These are phyloP conservation scores for Anguilla megastoma DNA, from an alignment of 2,797 vertebrate genomes.

Conservation along the genomic window DNA sequence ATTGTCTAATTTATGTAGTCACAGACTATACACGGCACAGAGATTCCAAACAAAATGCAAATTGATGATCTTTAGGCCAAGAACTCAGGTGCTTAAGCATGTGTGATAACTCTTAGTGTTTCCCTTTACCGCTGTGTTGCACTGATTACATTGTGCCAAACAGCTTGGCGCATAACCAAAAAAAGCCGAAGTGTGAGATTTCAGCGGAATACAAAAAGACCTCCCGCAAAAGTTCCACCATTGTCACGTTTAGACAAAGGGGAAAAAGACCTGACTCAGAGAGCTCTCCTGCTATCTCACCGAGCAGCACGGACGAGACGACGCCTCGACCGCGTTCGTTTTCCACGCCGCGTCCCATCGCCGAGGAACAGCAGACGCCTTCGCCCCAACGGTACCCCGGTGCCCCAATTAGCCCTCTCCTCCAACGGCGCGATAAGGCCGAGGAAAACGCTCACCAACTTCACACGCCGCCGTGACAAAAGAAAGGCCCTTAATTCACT, in stretches of 20 bases:
- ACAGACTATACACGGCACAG: background rate
- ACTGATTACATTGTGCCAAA: slow-evolving; percentile 4
- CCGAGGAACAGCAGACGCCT: slow-evolving; percentile 66
- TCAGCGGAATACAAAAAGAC: background rate
- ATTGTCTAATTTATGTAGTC: slow-evolving; percentile 45
- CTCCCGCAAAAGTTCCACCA: background rate
- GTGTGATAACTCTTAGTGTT: background rate
- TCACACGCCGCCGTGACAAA: slow-evolving; percentile 8
- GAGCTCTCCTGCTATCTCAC: slow-evolving; percentile 4
- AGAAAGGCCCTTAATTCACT: slow-evolving; percentile 52
- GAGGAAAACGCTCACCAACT: slow-evolving; percentile 14
- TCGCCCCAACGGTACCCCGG: slow-evolving; percentile 61
- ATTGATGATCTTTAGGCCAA: background rate
- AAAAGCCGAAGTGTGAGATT: background rate
- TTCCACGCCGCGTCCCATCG: slow-evolving; percentile 46
- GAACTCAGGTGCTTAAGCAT: background rate
- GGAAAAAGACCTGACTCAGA: slow-evolving; percentile 13
- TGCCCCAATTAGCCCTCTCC: slow-evolving; percentile 63
- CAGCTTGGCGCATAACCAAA: background rate
- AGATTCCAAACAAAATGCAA: background rate
- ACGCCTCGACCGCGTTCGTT: background rate
- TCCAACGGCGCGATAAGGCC: slow-evolving; percentile 61
- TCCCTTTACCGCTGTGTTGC: background rate
- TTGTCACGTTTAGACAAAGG: slow-evolving; percentile 20
- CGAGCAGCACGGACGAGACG: background rate